Conservation (phyloP, 2,888 invertebrate genomes). For the Tiliacea aurago region DNA sequence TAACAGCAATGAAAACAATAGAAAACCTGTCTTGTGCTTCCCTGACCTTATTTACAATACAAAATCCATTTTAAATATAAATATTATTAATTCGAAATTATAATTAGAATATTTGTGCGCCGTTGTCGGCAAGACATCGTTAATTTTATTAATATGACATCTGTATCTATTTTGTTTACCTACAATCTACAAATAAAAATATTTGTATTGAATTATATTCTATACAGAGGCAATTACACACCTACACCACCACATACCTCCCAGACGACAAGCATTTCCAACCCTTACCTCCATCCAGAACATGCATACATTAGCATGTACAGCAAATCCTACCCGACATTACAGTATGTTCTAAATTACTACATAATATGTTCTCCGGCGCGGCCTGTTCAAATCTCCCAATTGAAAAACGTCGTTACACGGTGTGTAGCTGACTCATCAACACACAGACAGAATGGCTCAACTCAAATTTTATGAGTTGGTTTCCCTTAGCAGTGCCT, state of each 20-base stretch:
- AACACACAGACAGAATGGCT: constrained; percentile 65
- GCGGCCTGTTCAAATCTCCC: constrained; percentile 48
- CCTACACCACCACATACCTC: neutral
- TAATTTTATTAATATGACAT: too few species aligned
- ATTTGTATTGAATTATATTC: neutral
- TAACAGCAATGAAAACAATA: neutral
- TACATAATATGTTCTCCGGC: constrained; percentile 32
- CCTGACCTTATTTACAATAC: neutral
- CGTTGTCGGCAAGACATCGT: too few species aligned
- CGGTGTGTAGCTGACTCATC: constrained; percentile 66
- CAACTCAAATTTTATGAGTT: constrained; percentile 58
- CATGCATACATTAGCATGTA: constrained; percentile 36
- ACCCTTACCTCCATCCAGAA: constrained; percentile 15
- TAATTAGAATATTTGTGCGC: too few species aligned
- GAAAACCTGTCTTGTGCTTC: neutral
- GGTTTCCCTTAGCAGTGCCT: constrained; percentile 50
- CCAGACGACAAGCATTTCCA: neutral
- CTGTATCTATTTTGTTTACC: too few species aligned
- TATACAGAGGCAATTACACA: neutral
- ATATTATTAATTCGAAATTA: neutral
- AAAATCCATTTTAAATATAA: neutral
- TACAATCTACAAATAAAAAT: too few species aligned
- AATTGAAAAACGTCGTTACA: constrained; percentile 59
- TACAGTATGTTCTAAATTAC: constrained; percentile 33
- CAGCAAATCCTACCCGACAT: constrained; percentile 19